Conservation (phyloP, 2,888 invertebrate genomes). For the Drosophila macrospina region DNA sequence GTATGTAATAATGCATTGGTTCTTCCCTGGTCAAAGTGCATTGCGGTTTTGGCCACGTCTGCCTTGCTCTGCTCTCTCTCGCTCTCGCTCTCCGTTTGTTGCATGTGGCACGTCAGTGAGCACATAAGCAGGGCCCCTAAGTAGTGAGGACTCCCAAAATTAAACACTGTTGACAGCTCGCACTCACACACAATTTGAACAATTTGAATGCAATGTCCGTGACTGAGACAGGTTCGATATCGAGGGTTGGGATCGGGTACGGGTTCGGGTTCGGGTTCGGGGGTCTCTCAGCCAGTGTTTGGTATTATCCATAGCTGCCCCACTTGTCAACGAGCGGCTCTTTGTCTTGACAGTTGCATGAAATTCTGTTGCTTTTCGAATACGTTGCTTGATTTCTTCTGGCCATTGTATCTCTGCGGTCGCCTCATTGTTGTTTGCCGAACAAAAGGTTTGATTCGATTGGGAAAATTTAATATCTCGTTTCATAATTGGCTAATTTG, state of each 20-base stretch:
- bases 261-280: slow-evolving; percentile 2
- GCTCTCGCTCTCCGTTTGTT: slow-evolving; percentile 44
- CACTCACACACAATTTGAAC: slow-evolving; percentile 73
- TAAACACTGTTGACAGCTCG: slow-evolving; percentile 82
- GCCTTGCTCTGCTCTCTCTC: neutral
- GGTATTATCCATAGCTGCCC: slow-evolving; percentile 52
- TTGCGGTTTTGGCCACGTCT: slow-evolving; percentile 66
- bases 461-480: slow-evolving; percentile 47
- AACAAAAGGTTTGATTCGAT: slow-evolving; percentile 60
- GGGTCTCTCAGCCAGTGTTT: slow-evolving; percentile 13
- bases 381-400: slow-evolving; percentile 6
- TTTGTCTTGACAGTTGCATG: slow-evolving; percentile 79
- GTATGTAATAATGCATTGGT: slow-evolving; percentile 60
- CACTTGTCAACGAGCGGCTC: slow-evolving; percentile 62
- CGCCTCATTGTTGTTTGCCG: slow-evolving; percentile 51
- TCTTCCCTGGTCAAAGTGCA: slow-evolving; percentile 71
- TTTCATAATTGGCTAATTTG: slow-evolving; percentile 75
- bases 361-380: slow-evolving; percentile 33
- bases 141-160: slow-evolving; percentile 64
- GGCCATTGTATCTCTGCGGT: slow-evolving; percentile 55
- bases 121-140: slow-evolving; percentile 33
- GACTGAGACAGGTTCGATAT: slow-evolving; percentile 17
- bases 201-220: slow-evolving; percentile 61
- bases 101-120: slow-evolving; percentile 69
- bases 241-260: neutral